phyloP scores from a whole-genome alignment of 1,140 invertebrate genomes.

The Neomicropteryx cornuta region DNA sequence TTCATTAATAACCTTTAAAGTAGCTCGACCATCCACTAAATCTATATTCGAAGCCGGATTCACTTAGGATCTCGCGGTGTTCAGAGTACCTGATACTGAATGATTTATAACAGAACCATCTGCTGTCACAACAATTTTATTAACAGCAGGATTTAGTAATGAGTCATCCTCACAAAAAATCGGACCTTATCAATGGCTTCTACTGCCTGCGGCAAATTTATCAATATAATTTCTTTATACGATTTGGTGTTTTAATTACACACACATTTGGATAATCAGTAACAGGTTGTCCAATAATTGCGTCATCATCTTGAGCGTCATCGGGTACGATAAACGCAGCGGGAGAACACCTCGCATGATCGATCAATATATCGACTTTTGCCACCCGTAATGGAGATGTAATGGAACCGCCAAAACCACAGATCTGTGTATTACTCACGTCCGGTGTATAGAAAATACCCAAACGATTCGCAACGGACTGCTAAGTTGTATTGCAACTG shows the following conservation, averaged over 20 bases:
- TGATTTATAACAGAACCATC: background rate
- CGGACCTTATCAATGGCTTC: background rate
- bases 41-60: background rate
- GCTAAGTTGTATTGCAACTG: conserved; percentile 1
- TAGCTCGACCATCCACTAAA: background rate
- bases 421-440: background rate
- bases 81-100: background rate
- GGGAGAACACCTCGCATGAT: background rate
- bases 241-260: conserved; percentile 1
- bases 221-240: background rate
- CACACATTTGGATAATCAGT: conserved; percentile 1
- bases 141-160: conserved; percentile 1
- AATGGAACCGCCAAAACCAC: background rate
- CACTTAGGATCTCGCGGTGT: background rate
- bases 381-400: background rate
- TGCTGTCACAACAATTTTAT: background rate
- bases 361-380: background rate
- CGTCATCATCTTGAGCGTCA: background rate
- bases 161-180: background rate
- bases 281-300: conserved; percentile 2
- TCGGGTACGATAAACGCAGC: conserved; percentile 2
- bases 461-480: background rate
- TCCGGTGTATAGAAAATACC: background rate
- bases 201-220: background rate
- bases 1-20: background rate